These are phyloP conservation scores for Hylomyscus alleni DNA, from an alignment of 2,797 vertebrate genomes.

Conservation along the genomic window DNA sequence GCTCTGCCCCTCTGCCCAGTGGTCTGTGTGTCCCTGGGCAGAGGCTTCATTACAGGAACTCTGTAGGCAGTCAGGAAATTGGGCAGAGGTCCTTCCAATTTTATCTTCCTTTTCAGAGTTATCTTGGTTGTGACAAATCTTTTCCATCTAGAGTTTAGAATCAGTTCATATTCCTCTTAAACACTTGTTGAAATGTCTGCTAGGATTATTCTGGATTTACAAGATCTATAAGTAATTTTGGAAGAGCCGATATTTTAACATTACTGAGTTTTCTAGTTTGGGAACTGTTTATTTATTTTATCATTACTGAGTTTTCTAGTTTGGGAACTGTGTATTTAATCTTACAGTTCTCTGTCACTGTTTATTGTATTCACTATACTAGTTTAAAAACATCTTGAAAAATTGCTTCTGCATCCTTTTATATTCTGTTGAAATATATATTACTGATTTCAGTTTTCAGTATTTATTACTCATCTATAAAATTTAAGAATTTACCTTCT, in stretches of 20 bases:
- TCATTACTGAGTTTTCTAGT: conserved; percentile 11
- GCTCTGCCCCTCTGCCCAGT: neutral
- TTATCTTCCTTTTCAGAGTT: conserved; percentile 21
- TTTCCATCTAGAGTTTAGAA: conserved; percentile 17
- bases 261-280: no score
- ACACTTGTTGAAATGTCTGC: neutral
- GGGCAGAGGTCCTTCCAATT: neutral
- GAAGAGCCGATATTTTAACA: neutral
- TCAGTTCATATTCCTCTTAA: conserved; percentile 16
- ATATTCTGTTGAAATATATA: neutral
- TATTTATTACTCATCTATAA: conserved; percentile 16
- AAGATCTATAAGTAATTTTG: neutral
- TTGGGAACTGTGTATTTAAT: conserved; percentile 31
- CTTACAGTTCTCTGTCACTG: neutral
- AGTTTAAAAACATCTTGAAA: conserved; percentile 3
- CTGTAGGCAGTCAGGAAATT: neutral
- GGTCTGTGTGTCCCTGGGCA: neutral
- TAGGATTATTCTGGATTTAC: conserved; percentile 23
- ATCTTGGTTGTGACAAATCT: neutral
- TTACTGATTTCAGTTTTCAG: neutral
- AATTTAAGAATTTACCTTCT: neutral
- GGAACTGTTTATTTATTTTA: no score
- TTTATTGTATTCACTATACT: neutral
- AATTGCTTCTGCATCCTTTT: conserved; percentile 22
- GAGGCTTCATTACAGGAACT: neutral